Evolutionary conservation across 2,888 invertebrate species (phyloP).

Genomic region (Platycheirus albimanus): DNA sequence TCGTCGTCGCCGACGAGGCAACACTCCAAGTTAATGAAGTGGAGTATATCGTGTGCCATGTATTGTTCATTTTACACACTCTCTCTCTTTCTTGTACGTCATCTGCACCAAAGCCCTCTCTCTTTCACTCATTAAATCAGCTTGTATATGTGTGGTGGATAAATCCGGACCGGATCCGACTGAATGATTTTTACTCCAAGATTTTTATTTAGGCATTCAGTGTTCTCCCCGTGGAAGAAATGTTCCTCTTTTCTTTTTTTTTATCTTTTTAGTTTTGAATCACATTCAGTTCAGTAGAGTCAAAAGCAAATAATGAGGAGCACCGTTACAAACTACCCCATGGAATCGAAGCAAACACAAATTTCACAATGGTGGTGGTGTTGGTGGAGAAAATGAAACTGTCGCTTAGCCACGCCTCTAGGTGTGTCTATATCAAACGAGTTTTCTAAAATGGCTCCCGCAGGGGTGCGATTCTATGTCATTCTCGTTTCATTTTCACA

Average conservation of each 20-base stretch:
- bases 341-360: constrained; percentile 45
- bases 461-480: constrained; percentile 27
- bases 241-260: constrained; percentile 23
- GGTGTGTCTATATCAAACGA: constrained; percentile 64
- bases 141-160: constrained; percentile 70
- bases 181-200: constrained; percentile 71
- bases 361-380: constrained; percentile 34
- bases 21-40: constrained; percentile 73
- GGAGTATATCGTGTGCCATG: constrained; percentile 71
- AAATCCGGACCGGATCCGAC: constrained; percentile 63
- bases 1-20: constrained; percentile 49
- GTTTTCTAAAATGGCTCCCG: constrained; percentile 70
- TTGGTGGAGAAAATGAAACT: constrained; percentile 42
- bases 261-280: constrained; percentile 30
- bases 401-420: constrained; percentile 63
- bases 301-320: constrained; percentile 42
- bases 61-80: constrained; percentile 58
- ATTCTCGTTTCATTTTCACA: constrained; percentile 32
- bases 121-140: constrained; percentile 63
- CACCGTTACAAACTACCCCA: constrained; percentile 47
- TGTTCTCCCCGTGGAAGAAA: constrained; percentile 18
- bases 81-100: constrained; percentile 15
- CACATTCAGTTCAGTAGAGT: constrained; percentile 40
- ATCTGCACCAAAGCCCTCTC: constrained; percentile 9
- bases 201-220: constrained; percentile 69